phyloP scores from a whole-genome alignment of 2,888 invertebrate species.

The Mythimna lalbum region DNA sequence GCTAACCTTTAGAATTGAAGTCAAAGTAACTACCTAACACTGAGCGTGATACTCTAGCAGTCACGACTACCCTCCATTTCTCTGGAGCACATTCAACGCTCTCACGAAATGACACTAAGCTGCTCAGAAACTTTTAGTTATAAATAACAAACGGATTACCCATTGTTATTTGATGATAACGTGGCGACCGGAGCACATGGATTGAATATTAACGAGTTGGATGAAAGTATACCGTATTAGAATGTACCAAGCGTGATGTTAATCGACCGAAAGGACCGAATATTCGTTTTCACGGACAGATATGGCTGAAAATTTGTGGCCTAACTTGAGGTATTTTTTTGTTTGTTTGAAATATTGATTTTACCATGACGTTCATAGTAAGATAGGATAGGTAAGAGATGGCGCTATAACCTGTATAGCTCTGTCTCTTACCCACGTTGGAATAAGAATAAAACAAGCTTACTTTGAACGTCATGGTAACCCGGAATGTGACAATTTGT shows the following conservation, averaged over 20 bases:
- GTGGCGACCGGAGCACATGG: constrained; percentile 40
- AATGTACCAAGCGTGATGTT: constrained; percentile 63
- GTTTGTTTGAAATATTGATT: too few relatives aligned
- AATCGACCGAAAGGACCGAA: constrained; percentile 35
- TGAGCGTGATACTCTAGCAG: constrained; percentile 13
- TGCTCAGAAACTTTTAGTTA: constrained; percentile 21
- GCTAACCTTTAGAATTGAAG: constrained; percentile 11
- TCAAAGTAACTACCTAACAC: neutral
- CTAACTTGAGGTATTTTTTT: neutral
- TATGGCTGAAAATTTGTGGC: constrained; percentile 5
- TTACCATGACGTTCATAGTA: too few relatives aligned
- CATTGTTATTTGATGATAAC: constrained; percentile 52
- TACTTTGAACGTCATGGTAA: too few relatives aligned
- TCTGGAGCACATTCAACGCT: constrained; percentile 24
- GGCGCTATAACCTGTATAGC: too few relatives aligned
- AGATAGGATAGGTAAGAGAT: too few relatives aligned
- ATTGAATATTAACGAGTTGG: constrained; percentile 54
- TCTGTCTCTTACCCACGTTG: too few relatives aligned
- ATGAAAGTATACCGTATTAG: constrained; percentile 55
- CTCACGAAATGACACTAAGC: constrained; percentile 30
- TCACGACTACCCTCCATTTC: constrained; percentile 33
- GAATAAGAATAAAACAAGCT: too few relatives aligned
- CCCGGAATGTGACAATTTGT: too few relatives aligned
- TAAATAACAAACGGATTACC: constrained; percentile 55
- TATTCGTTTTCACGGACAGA: constrained; percentile 39